A percentile compares a stretch with the other conserved stretches of the same genome.
phyloP scores from a whole-genome alignment of 2,888 invertebrate genomes.

The Diogma glabrata region DNA sequence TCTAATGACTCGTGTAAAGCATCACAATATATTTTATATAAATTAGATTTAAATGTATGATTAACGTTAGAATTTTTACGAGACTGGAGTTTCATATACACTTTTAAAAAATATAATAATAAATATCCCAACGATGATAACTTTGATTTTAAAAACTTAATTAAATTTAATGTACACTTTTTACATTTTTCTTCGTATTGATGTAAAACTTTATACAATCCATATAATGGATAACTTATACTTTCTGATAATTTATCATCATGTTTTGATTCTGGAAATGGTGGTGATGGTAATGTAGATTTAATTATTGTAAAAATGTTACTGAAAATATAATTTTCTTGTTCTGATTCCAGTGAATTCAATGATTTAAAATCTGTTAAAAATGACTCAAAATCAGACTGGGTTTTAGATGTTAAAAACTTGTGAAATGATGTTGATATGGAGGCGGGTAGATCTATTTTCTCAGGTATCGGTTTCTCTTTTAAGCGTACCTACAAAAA shows the following conservation, averaged over 20 bases:
- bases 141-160: slow-evolving; percentile 65
- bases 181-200: slow-evolving; percentile 63
- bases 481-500: slow-evolving; percentile 32
- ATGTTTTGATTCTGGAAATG: slow-evolving; percentile 43
- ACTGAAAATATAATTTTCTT: slow-evolving; percentile 34
- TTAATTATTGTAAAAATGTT: slow-evolving; percentile 32
- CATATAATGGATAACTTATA: slow-evolving; percentile 72
- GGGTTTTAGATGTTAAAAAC: slow-evolving; percentile 30
- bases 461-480: slow-evolving; percentile 34
- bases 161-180: slow-evolving; percentile 64
- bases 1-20: slow-evolving; percentile 63
- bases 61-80: slow-evolving; percentile 41
- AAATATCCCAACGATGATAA: slow-evolving; percentile 72
- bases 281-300: slow-evolving; percentile 31
- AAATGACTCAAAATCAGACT: slow-evolving; percentile 33
- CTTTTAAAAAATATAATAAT: slow-evolving; percentile 81
- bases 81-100: slow-evolving; percentile 47
- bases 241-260: slow-evolving; percentile 60
- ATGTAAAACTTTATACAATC: slow-evolving; percentile 74
- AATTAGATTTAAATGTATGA: slow-evolving; percentile 64
- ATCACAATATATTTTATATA: slow-evolving; percentile 83
- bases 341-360: slow-evolving; percentile 32
- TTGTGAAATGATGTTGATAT: slow-evolving; percentile 35
- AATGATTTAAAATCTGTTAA: slow-evolving; percentile 33
- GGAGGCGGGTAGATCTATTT: slow-evolving; percentile 32